phyloP scores from a whole-genome alignment of 2,797 vertebrate genomes.

The Tenualosa ilisha region DNA sequence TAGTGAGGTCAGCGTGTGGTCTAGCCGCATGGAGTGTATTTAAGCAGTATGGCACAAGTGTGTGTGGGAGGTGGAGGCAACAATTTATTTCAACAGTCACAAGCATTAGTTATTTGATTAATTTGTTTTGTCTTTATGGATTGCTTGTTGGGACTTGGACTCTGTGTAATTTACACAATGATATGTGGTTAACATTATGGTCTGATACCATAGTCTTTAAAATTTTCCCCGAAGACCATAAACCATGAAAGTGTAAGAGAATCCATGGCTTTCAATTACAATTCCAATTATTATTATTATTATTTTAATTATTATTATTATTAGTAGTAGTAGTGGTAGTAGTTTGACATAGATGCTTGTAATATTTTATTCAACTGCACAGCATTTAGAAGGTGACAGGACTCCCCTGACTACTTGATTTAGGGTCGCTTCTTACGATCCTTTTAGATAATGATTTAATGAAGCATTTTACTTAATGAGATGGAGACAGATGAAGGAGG shows the following conservation, averaged over 20 bases:
- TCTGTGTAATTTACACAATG: neutral
- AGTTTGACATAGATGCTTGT: neutral
- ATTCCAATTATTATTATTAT: no score
- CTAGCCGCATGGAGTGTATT: no score
- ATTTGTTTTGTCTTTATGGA: neutral
- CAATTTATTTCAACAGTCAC: neutral
- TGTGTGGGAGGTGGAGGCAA: no score
- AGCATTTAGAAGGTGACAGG: neutral
- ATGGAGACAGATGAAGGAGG: neutral
- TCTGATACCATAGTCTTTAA: no score
- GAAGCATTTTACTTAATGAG: slow-evolving; percentile 21
- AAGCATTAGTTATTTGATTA: neutral
- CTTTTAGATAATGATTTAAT: slow-evolving; percentile 21
- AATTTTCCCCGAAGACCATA: no score
- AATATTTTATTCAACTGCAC: neutral
- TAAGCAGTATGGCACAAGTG: no score
- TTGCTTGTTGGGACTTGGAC: neutral
- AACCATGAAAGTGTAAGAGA: neutral
- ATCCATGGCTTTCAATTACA: neutral
- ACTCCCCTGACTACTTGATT: neutral
- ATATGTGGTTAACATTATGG: neutral
- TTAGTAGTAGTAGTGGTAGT: no score
- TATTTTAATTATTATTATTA: no score
- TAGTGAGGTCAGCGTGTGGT: no score
- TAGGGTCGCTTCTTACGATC: neutral